Base-by-base conservation (phyloP, 2,888 invertebrate species). In the Mystacides longicornis region DNA sequence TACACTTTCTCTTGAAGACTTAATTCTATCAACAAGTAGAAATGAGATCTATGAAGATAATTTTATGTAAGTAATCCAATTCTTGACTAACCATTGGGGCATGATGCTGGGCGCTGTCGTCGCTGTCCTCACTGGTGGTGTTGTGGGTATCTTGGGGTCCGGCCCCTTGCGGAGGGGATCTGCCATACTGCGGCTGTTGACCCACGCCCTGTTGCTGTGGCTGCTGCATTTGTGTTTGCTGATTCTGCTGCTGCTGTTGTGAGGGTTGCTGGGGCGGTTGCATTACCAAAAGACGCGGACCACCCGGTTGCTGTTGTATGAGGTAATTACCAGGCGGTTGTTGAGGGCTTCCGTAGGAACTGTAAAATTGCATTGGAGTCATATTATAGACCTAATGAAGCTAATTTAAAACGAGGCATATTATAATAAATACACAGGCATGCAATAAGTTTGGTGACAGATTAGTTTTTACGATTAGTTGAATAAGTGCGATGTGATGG, bases 51-150 rank as follows among this genome's bases (percentile, higher is more conserved):
- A n/a, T n/a, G n/a, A n/a, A n/a, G n/a, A n/a, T n/a, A n/a, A n/a
- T n/a, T n/a, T n/a, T n/a, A n/a, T n/a, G n/a, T n/a, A n/a, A n/a
- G n/a, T n/a, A n/a, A n/a, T n/a, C n/a, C n/a, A n/a, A 27, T 27
- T 7, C 7, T 27, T 22, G 45, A 46, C 54, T 57, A 43, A 56
- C 55, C 68, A 77, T 77, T 71, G 77, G 77, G 57, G 77, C 75
- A 64, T 77, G 77, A 69, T 87, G 87, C 53, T 87, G 87, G 31
- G 81, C 80, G 70, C 86, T 87, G 68, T 92, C 91, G 72, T 92
- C 91, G 64, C 90, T 90, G 68, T 91, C 91, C 70, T 91, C 91
- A 71, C 89, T 89, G 31, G 90, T 91, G 50, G 87, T 87, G 19
- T 75, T 74, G 61, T 81, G 81, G 86, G 80, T 65, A 83, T 83